Base-by-base conservation (phyloP, 2,888 invertebrate species). In the Patella caerulea region DNA sequence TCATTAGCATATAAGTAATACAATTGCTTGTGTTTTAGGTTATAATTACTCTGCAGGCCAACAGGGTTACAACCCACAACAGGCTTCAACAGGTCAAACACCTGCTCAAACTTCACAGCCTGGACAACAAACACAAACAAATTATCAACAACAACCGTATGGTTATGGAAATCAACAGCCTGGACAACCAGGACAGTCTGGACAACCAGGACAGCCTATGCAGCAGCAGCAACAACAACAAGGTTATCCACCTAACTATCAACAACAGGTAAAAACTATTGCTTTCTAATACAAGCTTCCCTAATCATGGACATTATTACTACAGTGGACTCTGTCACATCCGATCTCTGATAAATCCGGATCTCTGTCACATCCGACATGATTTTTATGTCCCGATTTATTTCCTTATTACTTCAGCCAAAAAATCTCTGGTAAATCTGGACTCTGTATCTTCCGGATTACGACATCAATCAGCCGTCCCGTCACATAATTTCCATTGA, bases 101-200 rank as follows among this genome's bases (percentile, higher is more conserved):
- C 65, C 65, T 19, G 14, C 11, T 65, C 65, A 65, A 65, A 12
- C 65, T 24, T 5, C 65, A 65, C 65, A 65, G 65, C 9, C 76
- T 77, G 77, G 78, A 79, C 72, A 72, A 71, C 19, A 78, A 79
- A 72, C 77, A 78, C 53, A 77, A 76, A 9, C 74, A 72, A 24
- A 65, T 65, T 14, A 19, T 24, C 65, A 65, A 45, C 80, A 75
- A 17, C 76, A 77, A 59, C 65, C 78, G 9, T 56, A 70, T 29
- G 45, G 72, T 17, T 79, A 75, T 71, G 72, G 71, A 17, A 15
- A 55, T 29, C 75, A 70, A 17, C 79, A 75, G 59, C 70, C 79
- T 72, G 80, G 80, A 29, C 79, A 79, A 73, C 78, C 82, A 24
- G 78, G 79, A 52, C 78, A 75, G 72, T 59, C 71, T 34, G 79